phyloP scores from a whole-genome alignment of 2,113 vertebrate genomes.

The Puma concolor region DNA sequence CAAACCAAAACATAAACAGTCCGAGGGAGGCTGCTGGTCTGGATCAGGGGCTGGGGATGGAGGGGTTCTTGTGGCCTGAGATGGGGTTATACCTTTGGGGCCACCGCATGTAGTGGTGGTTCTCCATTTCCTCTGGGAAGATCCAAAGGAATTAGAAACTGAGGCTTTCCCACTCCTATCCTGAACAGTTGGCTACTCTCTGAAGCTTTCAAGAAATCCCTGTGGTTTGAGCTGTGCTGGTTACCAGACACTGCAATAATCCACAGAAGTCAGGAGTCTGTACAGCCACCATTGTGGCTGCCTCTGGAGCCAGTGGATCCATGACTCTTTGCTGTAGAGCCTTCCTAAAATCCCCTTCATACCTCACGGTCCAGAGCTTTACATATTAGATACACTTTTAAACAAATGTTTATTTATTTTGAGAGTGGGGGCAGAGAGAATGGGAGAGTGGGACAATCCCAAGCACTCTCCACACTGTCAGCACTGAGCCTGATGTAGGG shows the following conservation, averaged over 20 bases:
- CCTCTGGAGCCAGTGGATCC: fast-evolving
- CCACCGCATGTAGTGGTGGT: not conserved
- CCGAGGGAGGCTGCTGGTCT: not conserved
- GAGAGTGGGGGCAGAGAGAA: too few species aligned
- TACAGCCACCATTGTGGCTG: fast-evolving
- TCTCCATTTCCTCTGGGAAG: not conserved
- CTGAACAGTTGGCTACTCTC: not conserved
- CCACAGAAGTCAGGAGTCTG: not conserved
- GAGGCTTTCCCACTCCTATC: not conserved
- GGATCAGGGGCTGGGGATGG: not conserved
- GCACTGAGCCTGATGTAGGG: too few species aligned
- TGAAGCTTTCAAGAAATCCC: not conserved
- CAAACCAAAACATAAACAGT: not conserved
- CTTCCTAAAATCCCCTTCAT: too few species aligned
- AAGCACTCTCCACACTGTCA: too few species aligned
- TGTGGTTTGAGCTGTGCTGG: not conserved
- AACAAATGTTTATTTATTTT: too few species aligned
- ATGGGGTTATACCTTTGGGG: not conserved
- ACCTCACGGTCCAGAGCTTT: not conserved
- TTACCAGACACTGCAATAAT: not conserved
- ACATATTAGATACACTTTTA: not conserved
- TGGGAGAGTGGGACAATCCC: too few species aligned
- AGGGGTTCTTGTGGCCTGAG: not conserved
- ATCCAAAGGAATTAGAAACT: not conserved
- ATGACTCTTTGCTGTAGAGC: not conserved